phyloP scores from a whole-genome alignment of 2,113 vertebrate species.

The Phodopus roborovskii region DNA sequence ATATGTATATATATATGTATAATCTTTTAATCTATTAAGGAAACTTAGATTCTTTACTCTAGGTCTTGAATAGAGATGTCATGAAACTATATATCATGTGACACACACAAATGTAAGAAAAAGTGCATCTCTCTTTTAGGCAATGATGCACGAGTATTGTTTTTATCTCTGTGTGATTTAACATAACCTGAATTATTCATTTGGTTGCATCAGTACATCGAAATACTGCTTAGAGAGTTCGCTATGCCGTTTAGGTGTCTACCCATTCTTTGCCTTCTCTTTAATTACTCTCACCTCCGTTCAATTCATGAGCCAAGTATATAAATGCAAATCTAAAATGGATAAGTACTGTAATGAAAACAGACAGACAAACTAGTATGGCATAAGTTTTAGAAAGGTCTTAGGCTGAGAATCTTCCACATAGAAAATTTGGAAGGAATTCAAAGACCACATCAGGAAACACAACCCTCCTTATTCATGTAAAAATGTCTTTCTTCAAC shows the following conservation, averaged over 20 bases:
- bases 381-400: background rate
- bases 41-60: rapidly evolving
- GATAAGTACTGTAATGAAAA: background rate
- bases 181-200: background rate
- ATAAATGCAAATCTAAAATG: background rate
- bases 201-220: background rate
- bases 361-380: background rate
- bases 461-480: background rate
- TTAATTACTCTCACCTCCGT: background rate
- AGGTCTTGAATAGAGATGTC: background rate
- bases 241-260: background rate
- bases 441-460: background rate
- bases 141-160: background rate
- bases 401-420: background rate
- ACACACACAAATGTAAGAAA: background rate
- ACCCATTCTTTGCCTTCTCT: background rate
- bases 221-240: background rate
- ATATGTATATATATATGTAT: no score
- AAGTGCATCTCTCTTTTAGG: background rate
- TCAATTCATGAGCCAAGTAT: background rate
- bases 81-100: rapidly evolving
- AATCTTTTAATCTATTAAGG: background rate
- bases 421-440: background rate
- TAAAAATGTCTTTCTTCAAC: background rate
- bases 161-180: background rate